phyloP scores from a whole-genome alignment of 2,797 vertebrate genomes.

The Acanthopagrus latus region DNA sequence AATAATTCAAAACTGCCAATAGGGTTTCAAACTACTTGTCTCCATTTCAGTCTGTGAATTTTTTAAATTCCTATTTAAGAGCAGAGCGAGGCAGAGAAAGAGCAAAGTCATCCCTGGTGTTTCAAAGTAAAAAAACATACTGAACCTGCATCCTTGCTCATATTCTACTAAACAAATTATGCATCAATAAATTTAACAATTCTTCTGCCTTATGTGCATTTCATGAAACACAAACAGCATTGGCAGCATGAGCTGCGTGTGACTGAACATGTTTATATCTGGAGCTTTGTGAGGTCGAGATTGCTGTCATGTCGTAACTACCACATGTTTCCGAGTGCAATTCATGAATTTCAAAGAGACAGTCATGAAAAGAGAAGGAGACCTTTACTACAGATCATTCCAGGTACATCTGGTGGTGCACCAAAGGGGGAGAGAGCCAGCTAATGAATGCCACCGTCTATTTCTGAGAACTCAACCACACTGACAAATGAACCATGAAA shows the following conservation, averaged over 20 bases:
- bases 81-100: conserved; percentile 11
- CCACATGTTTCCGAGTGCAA: background rate
- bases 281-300: background rate
- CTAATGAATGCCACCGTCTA: conserved; percentile 52
- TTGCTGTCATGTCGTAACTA: background rate
- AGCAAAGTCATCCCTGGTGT: conserved; percentile 31
- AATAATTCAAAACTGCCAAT: conserved; percentile 74
- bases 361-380: conserved; percentile 17
- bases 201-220: conserved; percentile 14
- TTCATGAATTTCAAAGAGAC: background rate
- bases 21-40: conserved; percentile 68
- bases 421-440: background rate
- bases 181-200: conserved; percentile 44
- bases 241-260: background rate
- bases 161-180: conserved; percentile 39
- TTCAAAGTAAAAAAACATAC: conserved; percentile 41
- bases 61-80: conserved; percentile 47
- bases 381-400: conserved; percentile 23
- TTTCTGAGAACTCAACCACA: conserved; percentile 43
- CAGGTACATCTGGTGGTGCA: conserved; percentile 28
- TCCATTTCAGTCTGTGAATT: conserved; percentile 62
- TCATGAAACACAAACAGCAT: conserved; percentile 23
- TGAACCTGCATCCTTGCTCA: conserved; percentile 34
- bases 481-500: conserved; percentile 42
- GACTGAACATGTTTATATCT: background rate